Base-by-base conservation (phyloP, 2,113 vertebrate genomes). In the Mus musculus region DNA sequence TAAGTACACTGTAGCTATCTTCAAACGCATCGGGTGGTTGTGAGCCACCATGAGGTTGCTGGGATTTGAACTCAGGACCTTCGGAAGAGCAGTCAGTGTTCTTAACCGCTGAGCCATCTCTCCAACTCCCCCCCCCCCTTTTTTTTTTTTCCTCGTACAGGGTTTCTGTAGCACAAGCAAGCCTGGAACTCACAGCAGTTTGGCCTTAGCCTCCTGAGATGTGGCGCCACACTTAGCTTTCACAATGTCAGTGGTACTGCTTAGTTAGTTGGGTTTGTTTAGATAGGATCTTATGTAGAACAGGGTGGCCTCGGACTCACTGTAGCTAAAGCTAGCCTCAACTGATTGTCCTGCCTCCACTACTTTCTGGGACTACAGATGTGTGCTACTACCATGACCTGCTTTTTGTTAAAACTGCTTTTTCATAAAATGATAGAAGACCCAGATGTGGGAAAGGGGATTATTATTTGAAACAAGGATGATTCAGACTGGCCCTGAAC, bases 371-470 rank as follows among this genome's bases (percentile, higher is more conserved):
- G 46, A 46, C 63, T 67, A 90, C 4, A 77, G 28, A 36, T 33
- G 0, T 36, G 42, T 16, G 19, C 39, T 39, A 77, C 56, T 61
- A 49, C 11, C 54, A 65, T 16, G 4, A 6, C 17, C 19, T 61
- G 39, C 19, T 36, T 54, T 69, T 69, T 69, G 17, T 91, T 82
- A 85, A 42, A 86, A 72, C 14, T 67, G 28, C 69, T 89, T 94
- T 77, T 89, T 71, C 69, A 91, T 76, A 63, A 17, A 80, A 56
- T 56, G 52, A 52, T 56, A 81, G 33, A 84, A 96, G n/a, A 72
- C 52, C 61, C 78, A 91, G 36, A 86, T 54, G 71, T 24, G 5
- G 36, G 26, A 63, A 42, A 73, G 28, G 36, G 14, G 9, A 1
- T 73, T 89, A n/a, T 73, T 39, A 39, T 73, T 59, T 89, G 14